Base-by-base conservation (phyloP, 2,797 vertebrate genomes). In the Poeciliopsis turneri region DNA sequence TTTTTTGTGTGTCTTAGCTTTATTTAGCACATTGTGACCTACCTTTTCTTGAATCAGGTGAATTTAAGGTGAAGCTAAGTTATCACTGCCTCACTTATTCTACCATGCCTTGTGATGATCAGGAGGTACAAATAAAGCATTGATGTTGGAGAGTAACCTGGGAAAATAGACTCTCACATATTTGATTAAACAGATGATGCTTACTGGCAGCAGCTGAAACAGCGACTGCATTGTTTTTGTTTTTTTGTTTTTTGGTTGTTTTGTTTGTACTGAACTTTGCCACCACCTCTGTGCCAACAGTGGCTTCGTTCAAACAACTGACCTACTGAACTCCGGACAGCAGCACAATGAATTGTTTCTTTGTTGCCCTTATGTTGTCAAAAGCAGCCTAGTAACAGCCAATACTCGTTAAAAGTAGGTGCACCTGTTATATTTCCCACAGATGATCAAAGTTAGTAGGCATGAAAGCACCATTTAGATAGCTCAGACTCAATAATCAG, bases 401-500 rank as follows among this genome's bases (percentile, higher is more conserved):
- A 45, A 39, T 53, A 30, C 39, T 41, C 0, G 20, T 75, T 83
- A 78, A 83, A 80, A 75, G 73, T 70, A 75, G 20, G 36, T 33
- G 13, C 80, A 86, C 83, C 76, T 88, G 80, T 86, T 88, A 77
- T 72, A 74, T 80, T 84, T 78, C 47, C 75, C 61, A 47, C 69
- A 82, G 74, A 84, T 78, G 75, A 82, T 90, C 82, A 78, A 75
- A 81, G 77, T 49, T 72, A 70, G 74, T 61, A 78, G 79, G 70
- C 72, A 68, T 77, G 78, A 82, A 84, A 86, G 84, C 70, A 75
- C 76, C 55, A 70, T 80, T 78, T 69, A 85, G 79, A 49, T 77
- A 70, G 68, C 64, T 82, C 73, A 85, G 79, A 80, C 82, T 76
- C 87, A 79, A 82, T 90, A 82, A 88, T 88, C 86, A 87, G 81